phyloP scores from a whole-genome alignment of 2,797 vertebrate species.

The Syncerus caffer region DNA sequence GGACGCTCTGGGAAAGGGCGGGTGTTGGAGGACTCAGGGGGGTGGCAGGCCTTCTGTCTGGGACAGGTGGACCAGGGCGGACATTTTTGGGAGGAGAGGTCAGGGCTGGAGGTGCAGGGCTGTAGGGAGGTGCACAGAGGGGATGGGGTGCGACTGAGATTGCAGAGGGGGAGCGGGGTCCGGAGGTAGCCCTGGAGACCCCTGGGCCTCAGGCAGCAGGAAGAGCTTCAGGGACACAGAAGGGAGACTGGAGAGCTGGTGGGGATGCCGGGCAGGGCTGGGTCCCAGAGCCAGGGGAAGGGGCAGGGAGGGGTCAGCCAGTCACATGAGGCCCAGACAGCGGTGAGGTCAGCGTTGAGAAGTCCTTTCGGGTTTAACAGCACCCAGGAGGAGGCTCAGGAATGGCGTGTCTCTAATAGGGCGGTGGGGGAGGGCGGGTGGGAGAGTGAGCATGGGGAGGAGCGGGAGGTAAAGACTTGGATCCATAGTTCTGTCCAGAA shows the following conservation, averaged over 20 bases:
- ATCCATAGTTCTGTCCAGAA: accelerated
- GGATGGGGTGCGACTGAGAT: background rate
- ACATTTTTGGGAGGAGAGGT: background rate
- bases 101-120: background rate
- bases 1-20: background rate
- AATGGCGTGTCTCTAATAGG: accelerated
- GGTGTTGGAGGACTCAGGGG: background rate
- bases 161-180: background rate
- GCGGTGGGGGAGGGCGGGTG: accelerated
- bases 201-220: background rate
- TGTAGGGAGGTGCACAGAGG: background rate
- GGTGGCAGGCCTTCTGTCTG: too few species aligned
- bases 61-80: accelerated
- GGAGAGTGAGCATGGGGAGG: background rate
- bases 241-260: background rate
- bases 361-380: too few species aligned
- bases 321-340: accelerated
- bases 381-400: background rate
- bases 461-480: background rate
- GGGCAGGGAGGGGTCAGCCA: too few species aligned
- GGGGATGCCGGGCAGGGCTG: background rate
- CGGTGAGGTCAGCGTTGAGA: background rate
- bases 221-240: background rate
- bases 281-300: background rate
- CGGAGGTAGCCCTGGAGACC: background rate